Evolutionary conservation across 2,888 invertebrate species (phyloP), one percentile per base, ranked within the genome.

Genomic region (Cyclophora punctaria): DNA sequence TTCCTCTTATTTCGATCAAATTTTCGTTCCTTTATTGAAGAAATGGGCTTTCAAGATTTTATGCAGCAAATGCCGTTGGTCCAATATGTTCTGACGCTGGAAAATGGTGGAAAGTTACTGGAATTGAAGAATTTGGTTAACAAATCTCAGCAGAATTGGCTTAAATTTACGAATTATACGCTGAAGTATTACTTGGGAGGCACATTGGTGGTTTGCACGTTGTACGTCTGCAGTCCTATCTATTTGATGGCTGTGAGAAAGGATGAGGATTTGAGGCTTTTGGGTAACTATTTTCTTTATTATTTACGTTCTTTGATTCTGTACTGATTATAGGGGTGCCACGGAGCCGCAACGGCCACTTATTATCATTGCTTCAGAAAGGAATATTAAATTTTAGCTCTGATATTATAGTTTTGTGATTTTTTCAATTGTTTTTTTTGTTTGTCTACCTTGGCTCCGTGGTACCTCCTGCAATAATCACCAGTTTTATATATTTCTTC

Each of bases 191-290:
- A 86, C 48, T 70, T 81, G 1, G 59, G 58, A 0, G 70, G 70
- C 45, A 79, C 80, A 20, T 20, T 20, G 20, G 20, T 20, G 20
- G 20, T 20, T 20, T 20, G 20, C 20, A 20, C 77, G 2, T 55
- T 85, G 55, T 86, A 86, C 47, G 63, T 85, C 4, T 77, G 75
- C 47, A 72, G 68, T 51, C 80, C 85, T 0, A 74, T 86, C 51
- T 84, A 78, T 55, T 49, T 56, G 34, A 85, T 86, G 80, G 35
- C 64, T 47, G 54, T 69, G 2, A 70, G 63, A 3, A 61, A 75
- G 41, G 82, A 86, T 53, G 51, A 71, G 1, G 69, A 73, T 34
- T 60, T 80, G 35, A 68, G 86, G 34, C 68, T 85, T 42, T 64
- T 87, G 46, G 86, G 87, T 84, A 64, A 72, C 69, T 41, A 7